Percentiles rank a stretch among this genome's conserved stretches.
Conservation (phyloP, 1,140 invertebrate genomes). For the Parasteatoda tepidariorum region DNA sequence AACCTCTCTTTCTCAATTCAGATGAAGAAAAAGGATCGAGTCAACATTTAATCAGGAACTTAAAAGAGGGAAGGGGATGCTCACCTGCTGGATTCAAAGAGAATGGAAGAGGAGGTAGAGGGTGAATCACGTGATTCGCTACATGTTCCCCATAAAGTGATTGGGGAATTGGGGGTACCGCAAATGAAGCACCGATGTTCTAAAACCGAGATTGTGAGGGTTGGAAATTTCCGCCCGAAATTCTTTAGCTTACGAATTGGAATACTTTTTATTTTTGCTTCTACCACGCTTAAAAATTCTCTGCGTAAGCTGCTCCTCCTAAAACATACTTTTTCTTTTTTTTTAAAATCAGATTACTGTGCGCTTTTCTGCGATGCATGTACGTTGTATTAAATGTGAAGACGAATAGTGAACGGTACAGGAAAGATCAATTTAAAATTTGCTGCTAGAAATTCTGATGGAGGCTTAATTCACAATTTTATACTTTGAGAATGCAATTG, state of each 20-base stretch:
- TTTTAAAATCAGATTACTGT: not conserved
- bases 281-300: not conserved
- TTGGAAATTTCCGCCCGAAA: not conserved
- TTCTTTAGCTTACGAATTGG: not conserved
- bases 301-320: not conserved
- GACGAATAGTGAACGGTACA: no score
- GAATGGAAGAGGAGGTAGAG: not conserved
- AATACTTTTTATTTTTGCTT: not conserved
- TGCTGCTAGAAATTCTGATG: no score
- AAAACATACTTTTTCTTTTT: not conserved
- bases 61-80: not conserved
- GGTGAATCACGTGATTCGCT: slow-evolving; percentile 20
- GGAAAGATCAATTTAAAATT: no score
- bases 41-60: slow-evolving; percentile 58
- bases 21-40: slow-evolving; percentile 22
- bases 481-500: no score
- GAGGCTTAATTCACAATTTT: no score
- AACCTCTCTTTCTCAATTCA: slow-evolving; percentile 4
- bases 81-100: slow-evolving; percentile 2
- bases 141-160: slow-evolving; percentile 39
- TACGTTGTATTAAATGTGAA: no score
- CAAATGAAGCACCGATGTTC: slow-evolving; percentile 36
- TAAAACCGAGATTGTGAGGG: slow-evolving; percentile 9
- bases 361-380: no score
- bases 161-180: slow-evolving; percentile 44